phyloP scores from a whole-genome alignment of 2,113 vertebrate genomes.

The Martes martes region DNA sequence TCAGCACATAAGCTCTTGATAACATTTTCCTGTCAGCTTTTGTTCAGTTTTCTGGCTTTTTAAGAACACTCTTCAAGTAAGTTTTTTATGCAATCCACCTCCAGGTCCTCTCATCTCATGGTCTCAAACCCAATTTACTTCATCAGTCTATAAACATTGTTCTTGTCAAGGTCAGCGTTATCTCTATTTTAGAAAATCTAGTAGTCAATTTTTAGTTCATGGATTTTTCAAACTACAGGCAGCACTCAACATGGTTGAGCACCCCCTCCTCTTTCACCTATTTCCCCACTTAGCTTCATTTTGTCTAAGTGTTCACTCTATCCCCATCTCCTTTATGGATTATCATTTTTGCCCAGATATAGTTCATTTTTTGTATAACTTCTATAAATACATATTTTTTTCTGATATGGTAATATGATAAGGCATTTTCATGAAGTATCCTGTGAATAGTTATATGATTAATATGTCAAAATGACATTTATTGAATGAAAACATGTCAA shows the following conservation, averaged over 20 bases:
- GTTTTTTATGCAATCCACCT: neutral
- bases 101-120: neutral
- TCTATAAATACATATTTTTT: neutral
- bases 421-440: neutral
- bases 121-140: neutral
- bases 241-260: neutral
- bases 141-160: neutral
- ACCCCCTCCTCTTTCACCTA: neutral
- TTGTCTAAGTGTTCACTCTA: neutral
- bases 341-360: neutral
- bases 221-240: neutral
- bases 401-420: neutral
- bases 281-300: neutral
- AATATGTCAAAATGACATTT: neutral
- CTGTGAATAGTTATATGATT: neutral
- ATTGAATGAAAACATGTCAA: neutral
- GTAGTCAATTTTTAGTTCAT: neutral
- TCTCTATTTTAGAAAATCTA: neutral
- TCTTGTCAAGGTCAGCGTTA: neutral
- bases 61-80: neutral
- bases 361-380: neutral
- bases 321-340: neutral
- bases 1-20: neutral
- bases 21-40: neutral
- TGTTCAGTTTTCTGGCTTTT: neutral